Percentiles rank a stretch among this genome's conserved stretches.
Evolutionary conservation across 2,888 invertebrate genomes (phyloP).

Genomic region (Norana najaformis): DNA sequence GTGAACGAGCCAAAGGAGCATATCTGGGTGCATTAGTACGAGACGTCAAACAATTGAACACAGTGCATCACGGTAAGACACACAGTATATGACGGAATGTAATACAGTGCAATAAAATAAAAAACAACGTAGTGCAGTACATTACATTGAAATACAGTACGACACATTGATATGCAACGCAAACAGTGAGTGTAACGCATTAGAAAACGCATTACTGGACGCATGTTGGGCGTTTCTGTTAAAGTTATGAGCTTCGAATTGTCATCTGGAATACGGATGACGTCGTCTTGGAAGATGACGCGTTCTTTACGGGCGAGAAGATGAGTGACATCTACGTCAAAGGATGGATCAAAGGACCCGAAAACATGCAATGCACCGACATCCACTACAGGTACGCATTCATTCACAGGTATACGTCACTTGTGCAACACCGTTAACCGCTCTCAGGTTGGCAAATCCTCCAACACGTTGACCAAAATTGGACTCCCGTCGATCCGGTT

Average conservation of each 20-base stretch:
- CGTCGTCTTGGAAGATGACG: conserved; percentile 87
- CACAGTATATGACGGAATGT: too few relatives aligned
- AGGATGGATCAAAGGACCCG: conserved; percentile 70
- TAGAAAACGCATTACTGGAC: neutral
- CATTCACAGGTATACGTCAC: neutral
- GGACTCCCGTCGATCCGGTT: too few relatives aligned
- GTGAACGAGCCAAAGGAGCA: too few relatives aligned
- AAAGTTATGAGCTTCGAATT: conserved; percentile 79
- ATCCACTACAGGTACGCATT: conserved; percentile 72
- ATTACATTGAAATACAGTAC: too few relatives aligned
- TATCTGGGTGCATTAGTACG: too few relatives aligned
- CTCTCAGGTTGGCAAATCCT: neutral
- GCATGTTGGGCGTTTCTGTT: neutral
- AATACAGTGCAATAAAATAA: too few relatives aligned
- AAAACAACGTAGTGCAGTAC: too few relatives aligned
- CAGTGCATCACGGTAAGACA: too few relatives aligned
- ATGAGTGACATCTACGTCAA: conserved; percentile 95
- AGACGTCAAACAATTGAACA: too few relatives aligned
- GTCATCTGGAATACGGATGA: conserved; percentile 94
- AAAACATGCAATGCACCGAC: conserved; percentile 78
- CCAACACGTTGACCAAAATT: too few relatives aligned
- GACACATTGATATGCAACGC: too few relatives aligned
- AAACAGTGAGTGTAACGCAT: neutral
- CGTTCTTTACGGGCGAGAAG: conserved; percentile 85
- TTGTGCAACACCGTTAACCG: neutral